A percentile compares a stretch with the other conserved stretches of the same genome.
phyloP scores from a whole-genome alignment of 2,888 invertebrate genomes.

The Acanthoscelides obtectus region DNA sequence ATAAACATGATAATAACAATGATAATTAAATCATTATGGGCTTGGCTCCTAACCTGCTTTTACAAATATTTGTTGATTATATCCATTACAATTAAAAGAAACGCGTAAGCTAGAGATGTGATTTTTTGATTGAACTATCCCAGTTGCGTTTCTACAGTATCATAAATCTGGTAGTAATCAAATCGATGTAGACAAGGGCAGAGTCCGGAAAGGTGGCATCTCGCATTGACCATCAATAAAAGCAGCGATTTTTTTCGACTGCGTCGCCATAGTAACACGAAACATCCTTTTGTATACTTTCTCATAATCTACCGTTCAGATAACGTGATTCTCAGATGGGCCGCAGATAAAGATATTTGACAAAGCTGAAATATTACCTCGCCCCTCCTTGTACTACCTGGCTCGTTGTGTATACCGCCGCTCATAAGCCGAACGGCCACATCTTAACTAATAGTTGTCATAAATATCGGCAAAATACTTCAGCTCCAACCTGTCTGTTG shows the following conservation, averaged over 20 bases:
- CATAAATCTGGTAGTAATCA: not conserved
- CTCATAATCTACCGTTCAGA: conserved; percentile 30
- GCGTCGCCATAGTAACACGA: too few relatives aligned
- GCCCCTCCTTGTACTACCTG: conserved; percentile 21
- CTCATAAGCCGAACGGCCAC: conserved; percentile 12
- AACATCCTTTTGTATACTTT: conserved; percentile 22
- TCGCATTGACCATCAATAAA: too few relatives aligned
- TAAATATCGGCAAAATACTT: conserved; percentile 4
- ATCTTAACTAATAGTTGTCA: conserved; percentile 16
- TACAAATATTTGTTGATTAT: too few relatives aligned
- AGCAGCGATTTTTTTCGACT: not conserved
- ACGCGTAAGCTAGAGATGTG: too few relatives aligned
- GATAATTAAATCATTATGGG: too few relatives aligned
- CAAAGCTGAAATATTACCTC: conserved; percentile 27
- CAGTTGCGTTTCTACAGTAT: not conserved
- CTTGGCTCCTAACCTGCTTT: too few relatives aligned
- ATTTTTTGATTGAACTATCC: too few relatives aligned
- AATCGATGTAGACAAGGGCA: not conserved
- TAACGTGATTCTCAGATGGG: conserved; percentile 28
- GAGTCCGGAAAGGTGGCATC: not conserved
- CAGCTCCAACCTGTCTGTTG: too few relatives aligned
- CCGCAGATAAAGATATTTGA: conserved; percentile 27
- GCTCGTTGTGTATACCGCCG: too few relatives aligned
- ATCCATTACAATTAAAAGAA: too few relatives aligned
- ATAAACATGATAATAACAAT: too few relatives aligned